Evolutionary conservation across 1,140 invertebrate species (phyloP).

Genomic region (Hesperophylax magnus): DNA sequence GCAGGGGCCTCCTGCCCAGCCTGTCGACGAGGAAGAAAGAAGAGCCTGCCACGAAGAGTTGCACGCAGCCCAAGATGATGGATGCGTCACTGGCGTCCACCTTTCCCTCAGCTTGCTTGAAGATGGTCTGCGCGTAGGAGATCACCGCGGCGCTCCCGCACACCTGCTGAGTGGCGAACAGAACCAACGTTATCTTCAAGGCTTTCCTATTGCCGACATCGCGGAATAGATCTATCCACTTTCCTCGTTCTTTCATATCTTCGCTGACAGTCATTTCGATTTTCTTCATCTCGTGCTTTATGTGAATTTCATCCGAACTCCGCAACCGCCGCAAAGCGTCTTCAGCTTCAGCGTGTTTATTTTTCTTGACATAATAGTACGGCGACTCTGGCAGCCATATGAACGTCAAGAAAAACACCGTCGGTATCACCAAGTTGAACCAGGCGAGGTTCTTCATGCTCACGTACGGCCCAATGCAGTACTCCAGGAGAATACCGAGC

Average conservation of each 20-base stretch:
- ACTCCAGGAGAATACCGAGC: constrained; percentile 79
- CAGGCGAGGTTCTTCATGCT: constrained; percentile 71
- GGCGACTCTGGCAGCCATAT: constrained; percentile 74
- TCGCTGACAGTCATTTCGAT: constrained; percentile 75
- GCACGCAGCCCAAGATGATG: constrained; percentile 78
- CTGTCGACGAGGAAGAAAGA: constrained; percentile 79
- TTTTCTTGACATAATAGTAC: constrained; percentile 72
- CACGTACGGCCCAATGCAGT: constrained; percentile 76
- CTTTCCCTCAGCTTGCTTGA: constrained; percentile 70
- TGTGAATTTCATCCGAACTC: constrained; percentile 67
- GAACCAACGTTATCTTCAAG: constrained; percentile 72
- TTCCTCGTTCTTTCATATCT: constrained; percentile 69
- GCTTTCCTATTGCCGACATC: constrained; percentile 77
- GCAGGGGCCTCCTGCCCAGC: constrained; percentile 78
- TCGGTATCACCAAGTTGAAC: constrained; percentile 72
- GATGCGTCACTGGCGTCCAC: constrained; percentile 71
- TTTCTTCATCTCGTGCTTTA: constrained; percentile 74
- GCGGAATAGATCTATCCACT: constrained; percentile 73
- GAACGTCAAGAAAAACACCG: constrained; percentile 70
- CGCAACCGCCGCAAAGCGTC: constrained; percentile 69
- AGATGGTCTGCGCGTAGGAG: constrained; percentile 82
- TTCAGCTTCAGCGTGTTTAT: constrained; percentile 67
- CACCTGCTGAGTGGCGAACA: constrained; percentile 82
- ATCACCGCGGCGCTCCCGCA: constrained; percentile 82
- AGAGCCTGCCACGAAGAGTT: constrained; percentile 75